These are phyloP conservation scores for Galaxea fascicularis DNA, from an alignment of 92 coral and sea anemone species.

Conservation along the genomic window DNA sequence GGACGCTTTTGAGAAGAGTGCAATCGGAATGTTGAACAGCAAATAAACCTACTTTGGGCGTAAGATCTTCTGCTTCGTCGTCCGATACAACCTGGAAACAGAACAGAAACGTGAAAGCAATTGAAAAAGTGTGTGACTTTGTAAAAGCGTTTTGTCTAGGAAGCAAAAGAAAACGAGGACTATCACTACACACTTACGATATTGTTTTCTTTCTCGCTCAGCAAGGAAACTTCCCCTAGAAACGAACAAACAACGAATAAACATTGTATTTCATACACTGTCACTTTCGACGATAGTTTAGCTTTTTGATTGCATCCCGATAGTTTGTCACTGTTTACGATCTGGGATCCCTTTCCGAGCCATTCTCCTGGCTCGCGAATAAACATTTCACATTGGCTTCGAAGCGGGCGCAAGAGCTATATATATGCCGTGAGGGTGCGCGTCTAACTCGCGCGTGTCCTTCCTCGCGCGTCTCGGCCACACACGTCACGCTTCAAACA, in stretches of 20 bases:
- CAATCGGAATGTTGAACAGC: not conserved
- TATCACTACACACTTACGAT: constrained; percentile 1
- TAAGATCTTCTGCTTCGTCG: constrained; percentile 34
- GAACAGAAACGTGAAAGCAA: not conserved
- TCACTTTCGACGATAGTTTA: too few relatives aligned
- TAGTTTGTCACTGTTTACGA: too few relatives aligned
- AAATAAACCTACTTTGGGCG: constrained; percentile 12
- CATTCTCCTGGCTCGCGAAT: too few relatives aligned
- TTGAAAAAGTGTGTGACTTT: not conserved
- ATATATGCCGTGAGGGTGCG: too few relatives aligned
- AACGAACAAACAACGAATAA: not conserved
- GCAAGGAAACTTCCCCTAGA: not conserved
- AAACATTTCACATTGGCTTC: too few relatives aligned
- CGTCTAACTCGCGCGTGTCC: too few relatives aligned
- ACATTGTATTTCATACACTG: not conserved
- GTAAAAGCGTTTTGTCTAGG: not conserved
- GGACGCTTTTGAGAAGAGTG: too few relatives aligned
- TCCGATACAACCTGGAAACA: constrained; percentile 33
- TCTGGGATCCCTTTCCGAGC: too few relatives aligned
- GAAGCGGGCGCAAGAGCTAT: too few relatives aligned
- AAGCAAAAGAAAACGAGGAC: not conserved
- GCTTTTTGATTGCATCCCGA: too few relatives aligned
- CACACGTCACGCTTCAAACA: too few relatives aligned
- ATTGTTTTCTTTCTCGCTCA: constrained; percentile 6
- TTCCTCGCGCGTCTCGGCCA: too few relatives aligned